Evolutionary conservation across 2,113 vertebrate genomes (phyloP).

Genomic region (Ceratotherium simum): DNA sequence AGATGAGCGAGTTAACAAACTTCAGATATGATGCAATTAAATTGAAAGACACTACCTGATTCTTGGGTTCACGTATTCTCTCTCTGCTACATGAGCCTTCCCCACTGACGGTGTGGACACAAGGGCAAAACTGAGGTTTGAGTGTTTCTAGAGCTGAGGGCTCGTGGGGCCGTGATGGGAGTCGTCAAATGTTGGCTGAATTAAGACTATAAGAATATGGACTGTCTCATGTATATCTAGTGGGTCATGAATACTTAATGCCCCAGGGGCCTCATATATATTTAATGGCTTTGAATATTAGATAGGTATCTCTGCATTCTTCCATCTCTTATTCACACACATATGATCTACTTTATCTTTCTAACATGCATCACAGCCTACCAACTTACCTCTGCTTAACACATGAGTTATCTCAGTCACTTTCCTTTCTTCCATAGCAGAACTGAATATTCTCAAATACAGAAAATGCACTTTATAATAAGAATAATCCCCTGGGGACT

Average conservation of each 20-base stretch:
- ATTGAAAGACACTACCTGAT: not conserved
- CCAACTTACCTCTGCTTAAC: not conserved
- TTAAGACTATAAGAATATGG: not conserved
- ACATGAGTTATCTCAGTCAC: not conserved
- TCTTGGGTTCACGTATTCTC: not conserved
- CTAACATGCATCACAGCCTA: not conserved
- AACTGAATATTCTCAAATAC: not conserved
- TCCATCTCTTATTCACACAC: not conserved
- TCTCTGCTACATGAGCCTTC: not conserved
- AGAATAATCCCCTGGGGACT: not conserved
- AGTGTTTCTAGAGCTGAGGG: not conserved
- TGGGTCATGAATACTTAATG: slow-evolving; percentile 30
- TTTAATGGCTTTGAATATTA: not conserved
- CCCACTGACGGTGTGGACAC: not conserved
- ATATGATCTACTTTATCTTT: not conserved
- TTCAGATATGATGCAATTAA: not conserved
- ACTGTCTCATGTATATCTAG: not conserved
- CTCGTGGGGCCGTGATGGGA: not conserved
- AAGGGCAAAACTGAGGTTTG: not conserved
- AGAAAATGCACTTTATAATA: not conserved
- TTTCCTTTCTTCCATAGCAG: not conserved
- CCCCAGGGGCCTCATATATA: not conserved
- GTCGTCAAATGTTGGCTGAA: not conserved
- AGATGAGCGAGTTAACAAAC: not conserved
- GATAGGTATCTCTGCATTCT: not conserved